Conservation (phyloP, 2,113 vertebrate genomes). For the Narcine bancroftii region DNA sequence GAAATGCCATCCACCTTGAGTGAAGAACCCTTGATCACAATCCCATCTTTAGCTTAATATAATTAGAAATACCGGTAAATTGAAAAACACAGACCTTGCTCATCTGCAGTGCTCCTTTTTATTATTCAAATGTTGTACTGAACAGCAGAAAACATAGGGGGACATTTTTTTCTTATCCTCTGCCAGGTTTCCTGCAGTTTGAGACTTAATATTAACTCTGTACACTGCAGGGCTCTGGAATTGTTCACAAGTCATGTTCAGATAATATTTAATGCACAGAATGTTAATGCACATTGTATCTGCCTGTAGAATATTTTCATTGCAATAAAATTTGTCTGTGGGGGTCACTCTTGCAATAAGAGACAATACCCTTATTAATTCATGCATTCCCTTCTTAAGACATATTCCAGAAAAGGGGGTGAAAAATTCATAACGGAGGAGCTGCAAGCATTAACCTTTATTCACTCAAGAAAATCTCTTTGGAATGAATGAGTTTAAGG, state of each 20-base stretch:
- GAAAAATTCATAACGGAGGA: background rate
- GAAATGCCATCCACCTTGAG: background rate
- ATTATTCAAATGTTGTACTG: conserved; percentile 21
- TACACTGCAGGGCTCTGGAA: background rate
- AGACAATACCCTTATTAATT: background rate
- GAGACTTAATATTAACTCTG: conserved; percentile 2
- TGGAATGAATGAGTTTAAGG: background rate
- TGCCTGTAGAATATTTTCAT: background rate
- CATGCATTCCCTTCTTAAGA: background rate
- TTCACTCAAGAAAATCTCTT: conserved; percentile 17
- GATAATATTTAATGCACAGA: background rate
- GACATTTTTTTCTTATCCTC: conserved; percentile 19
- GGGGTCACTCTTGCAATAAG: background rate
- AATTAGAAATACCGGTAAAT: conserved; percentile 21
- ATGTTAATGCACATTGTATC: conserved; percentile 18
- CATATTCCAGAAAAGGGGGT: background rate
- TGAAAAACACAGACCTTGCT: background rate
- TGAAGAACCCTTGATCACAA: conserved; percentile 17
- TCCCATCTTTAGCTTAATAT: conserved; percentile 4
- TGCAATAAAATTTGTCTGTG: background rate
- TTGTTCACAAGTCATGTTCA: background rate
- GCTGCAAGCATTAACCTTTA: background rate
- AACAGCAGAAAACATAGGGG: background rate
- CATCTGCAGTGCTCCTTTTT: background rate
- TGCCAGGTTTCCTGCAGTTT: background rate